Percentiles rank a stretch among this genome's conserved stretches.
phyloP scores from a whole-genome alignment of 2,888 invertebrate species.

The Meganola albula region DNA sequence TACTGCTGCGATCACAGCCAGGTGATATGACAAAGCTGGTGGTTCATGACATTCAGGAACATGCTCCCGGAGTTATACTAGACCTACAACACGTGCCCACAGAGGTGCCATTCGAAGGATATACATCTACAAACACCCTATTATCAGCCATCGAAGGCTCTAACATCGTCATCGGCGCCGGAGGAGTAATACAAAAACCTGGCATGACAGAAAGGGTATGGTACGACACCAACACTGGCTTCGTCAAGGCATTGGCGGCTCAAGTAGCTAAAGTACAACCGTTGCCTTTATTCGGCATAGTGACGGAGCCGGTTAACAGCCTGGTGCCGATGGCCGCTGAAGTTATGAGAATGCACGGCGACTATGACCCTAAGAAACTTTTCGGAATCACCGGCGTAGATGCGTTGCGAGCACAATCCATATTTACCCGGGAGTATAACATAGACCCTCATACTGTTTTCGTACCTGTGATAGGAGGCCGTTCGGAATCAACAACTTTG shows the following conservation, averaged over 20 bases:
- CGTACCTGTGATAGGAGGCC: constrained; percentile 88
- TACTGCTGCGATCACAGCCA: constrained; percentile 78
- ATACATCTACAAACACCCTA: constrained; percentile 42
- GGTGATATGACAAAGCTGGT: constrained; percentile 77
- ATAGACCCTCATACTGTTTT: constrained; percentile 80
- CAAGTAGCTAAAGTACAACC: constrained; percentile 43
- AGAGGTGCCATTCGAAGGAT: constrained; percentile 44
- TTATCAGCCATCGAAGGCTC: constrained; percentile 66
- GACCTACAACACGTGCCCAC: constrained; percentile 70
- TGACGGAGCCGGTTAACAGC: constrained; percentile 65
- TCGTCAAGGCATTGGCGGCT: constrained; percentile 46
- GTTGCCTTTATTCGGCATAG: constrained; percentile 59
- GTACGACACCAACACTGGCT: constrained; percentile 67
- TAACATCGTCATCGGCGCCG: constrained; percentile 82
- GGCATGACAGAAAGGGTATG: constrained; percentile 79
- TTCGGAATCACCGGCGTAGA: constrained; percentile 88
- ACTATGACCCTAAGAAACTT: constrained; percentile 78
- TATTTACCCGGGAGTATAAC: constrained; percentile 81
- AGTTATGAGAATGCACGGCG: constrained; percentile 47
- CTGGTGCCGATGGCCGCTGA: constrained; percentile 66
- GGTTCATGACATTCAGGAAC: constrained; percentile 69
- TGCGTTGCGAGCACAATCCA: constrained; percentile 84
- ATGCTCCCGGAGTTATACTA: constrained; percentile 55
- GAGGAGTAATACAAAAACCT: constrained; percentile 79
- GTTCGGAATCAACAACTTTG: constrained; percentile 84